A percentile compares a stretch with the other conserved stretches of the same genome.
These are phyloP conservation scores for Thinocorus orbignyianus DNA, from an alignment of 2,113 vertebrate genomes.

Conservation along the genomic window DNA sequence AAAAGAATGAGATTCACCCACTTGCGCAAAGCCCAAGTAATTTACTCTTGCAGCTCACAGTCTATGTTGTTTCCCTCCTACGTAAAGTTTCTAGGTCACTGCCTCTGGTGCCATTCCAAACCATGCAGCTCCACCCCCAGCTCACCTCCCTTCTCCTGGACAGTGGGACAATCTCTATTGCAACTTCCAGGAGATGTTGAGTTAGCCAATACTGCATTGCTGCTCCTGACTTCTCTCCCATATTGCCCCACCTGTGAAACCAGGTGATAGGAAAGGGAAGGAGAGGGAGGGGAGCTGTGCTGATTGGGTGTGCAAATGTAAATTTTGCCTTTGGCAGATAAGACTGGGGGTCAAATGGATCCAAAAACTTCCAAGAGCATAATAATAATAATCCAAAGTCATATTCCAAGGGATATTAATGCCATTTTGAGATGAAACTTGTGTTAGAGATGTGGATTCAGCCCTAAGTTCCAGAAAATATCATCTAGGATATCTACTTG, in stretches of 20 bases:
- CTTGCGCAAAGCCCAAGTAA: constrained; percentile 29
- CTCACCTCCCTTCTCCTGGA: background rate
- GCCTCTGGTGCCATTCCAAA: background rate
- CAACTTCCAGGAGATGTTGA: background rate
- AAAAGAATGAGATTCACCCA: constrained; percentile 3
- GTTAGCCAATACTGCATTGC: background rate
- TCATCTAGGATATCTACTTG: background rate
- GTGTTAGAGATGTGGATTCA: background rate
- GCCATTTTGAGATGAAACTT: background rate
- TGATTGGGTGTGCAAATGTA: background rate
- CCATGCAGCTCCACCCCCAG: background rate
- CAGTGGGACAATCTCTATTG: background rate
- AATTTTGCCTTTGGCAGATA: background rate
- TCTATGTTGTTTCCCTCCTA: background rate
- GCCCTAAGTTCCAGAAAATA: background rate
- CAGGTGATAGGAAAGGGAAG: background rate
- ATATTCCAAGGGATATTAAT: background rate
- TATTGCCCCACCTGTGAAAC: background rate
- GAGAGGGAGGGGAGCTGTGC: background rate
- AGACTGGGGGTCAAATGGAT: background rate
- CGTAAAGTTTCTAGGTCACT: constrained; percentile 30
- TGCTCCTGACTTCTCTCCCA: background rate
- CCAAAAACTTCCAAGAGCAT: background rate
- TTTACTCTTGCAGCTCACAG: background rate
- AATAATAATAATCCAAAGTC: background rate